Conservation (phyloP, 2,888 invertebrate species). For the Epinotia brunnichana region DNA sequence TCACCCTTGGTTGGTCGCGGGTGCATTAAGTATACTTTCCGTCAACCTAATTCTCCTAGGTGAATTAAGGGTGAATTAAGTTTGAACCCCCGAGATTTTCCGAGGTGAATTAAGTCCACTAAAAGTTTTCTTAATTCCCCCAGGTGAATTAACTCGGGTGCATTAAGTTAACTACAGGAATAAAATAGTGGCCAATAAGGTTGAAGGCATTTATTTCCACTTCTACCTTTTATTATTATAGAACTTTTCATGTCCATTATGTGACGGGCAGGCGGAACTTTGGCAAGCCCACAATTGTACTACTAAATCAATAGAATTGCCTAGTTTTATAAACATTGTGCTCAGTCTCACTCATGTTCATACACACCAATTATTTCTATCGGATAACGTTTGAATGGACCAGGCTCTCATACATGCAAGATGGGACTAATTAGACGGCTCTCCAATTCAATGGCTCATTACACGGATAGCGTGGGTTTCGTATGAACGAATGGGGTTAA, state of each 20-base stretch:
- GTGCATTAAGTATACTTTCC: no score
- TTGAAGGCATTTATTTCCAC: background rate
- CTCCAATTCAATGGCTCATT: constrained; percentile 71
- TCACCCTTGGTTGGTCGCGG: no score
- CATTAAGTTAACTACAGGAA: no score
- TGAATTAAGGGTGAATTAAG: no score
- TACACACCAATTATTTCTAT: constrained; percentile 69
- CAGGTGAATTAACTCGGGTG: no score
- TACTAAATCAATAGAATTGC: constrained; percentile 14
- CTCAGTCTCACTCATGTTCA: constrained; percentile 33
- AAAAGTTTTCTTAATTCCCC: no score
- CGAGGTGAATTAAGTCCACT: no score
- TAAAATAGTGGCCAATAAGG: background rate
- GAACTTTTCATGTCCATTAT: background rate
- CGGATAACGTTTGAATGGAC: constrained; percentile 72
- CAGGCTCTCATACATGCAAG: constrained; percentile 68
- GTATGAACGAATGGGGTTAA: constrained; percentile 34
- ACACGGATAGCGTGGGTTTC: constrained; percentile 45
- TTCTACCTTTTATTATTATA: background rate
- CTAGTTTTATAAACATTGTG: constrained; percentile 34
- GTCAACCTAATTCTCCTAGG: no score
- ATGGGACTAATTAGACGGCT: constrained; percentile 69
- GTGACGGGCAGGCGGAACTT: background rate
- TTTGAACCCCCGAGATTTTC: no score
- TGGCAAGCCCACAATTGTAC: background rate